Conservation (phyloP, 2,113 vertebrate species). For the Corapipo altera region DNA sequence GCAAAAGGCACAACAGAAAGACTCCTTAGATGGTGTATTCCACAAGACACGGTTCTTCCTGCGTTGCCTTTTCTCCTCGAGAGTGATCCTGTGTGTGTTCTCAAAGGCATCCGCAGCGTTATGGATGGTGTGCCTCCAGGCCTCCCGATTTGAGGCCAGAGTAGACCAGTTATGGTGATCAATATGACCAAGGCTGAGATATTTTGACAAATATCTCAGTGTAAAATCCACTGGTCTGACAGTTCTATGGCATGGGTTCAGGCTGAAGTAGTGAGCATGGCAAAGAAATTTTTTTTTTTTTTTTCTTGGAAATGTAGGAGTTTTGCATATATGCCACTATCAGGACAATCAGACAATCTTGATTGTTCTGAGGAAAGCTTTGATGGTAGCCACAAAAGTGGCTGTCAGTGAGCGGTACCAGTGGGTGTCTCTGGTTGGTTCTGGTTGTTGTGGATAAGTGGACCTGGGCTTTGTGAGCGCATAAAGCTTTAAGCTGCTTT, state of each 20-base stretch:
- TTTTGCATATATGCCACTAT: background rate
- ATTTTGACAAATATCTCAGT: background rate
- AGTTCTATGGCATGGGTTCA: background rate
- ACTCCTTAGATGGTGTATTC: no score
- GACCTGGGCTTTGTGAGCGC: background rate
- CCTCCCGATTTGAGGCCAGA: no score
- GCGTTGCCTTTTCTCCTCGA: no score
- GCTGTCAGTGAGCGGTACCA: background rate
- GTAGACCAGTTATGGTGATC: no score
- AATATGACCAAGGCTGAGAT: no score
- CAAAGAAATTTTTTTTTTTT: background rate
- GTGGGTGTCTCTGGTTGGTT: background rate
- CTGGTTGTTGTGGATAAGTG: no score
- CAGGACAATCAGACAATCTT: background rate
- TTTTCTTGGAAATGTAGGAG: background rate
- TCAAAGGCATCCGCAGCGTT: no score
- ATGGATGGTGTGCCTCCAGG: no score
- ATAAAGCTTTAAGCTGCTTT: background rate
- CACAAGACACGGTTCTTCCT: no score
- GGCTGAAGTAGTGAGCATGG: background rate
- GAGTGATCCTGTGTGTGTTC: no score
- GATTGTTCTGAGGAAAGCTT: background rate
- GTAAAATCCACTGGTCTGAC: background rate
- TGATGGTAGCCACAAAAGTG: background rate
- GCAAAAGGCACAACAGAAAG: no score